A percentile compares a stretch with the other conserved stretches of the same genome.
These are phyloP conservation scores for Nemoura dubitans DNA, from an alignment of 2,888 invertebrate species.

Conservation along the genomic window DNA sequence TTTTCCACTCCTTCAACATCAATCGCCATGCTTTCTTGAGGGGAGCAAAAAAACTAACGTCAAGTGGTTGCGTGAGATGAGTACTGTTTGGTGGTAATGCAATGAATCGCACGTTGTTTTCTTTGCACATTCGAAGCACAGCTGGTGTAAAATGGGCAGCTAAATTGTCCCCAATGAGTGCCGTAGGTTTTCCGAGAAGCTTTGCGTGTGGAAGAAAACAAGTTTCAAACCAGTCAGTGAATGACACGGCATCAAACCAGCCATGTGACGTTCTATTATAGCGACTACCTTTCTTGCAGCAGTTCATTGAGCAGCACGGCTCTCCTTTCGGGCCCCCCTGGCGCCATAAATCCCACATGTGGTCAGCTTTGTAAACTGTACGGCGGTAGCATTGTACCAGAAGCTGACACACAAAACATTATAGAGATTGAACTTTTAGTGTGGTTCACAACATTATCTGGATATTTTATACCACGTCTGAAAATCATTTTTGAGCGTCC, in stretches of 20 bases:
- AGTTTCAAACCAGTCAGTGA: constrained; percentile 56
- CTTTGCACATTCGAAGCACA: constrained; percentile 54
- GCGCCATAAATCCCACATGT: constrained; percentile 53
- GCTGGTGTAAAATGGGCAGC: constrained; percentile 52
- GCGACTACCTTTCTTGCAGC: constrained; percentile 42
- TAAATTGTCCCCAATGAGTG: constrained; percentile 56
- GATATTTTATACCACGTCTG: constrained; percentile 52
- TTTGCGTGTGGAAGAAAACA: constrained; percentile 52
- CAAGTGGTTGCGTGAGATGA: constrained; percentile 53
- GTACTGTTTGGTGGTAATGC: constrained; percentile 54
- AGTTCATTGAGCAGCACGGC: constrained; percentile 29
- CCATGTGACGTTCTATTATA: constrained; percentile 53
- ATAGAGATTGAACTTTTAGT: constrained; percentile 52
- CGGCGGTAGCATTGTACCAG: constrained; percentile 52
- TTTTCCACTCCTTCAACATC: too few species aligned
- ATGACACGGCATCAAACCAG: constrained; percentile 56
- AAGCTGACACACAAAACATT: constrained; percentile 53
- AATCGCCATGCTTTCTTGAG: constrained; percentile 42
- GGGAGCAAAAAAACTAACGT: constrained; percentile 54
- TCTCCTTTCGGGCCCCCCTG: constrained; percentile 52
- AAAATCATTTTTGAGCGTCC: constrained; percentile 51
- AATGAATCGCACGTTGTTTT: constrained; percentile 55
- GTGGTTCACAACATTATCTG: constrained; percentile 52
- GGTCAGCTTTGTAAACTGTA: constrained; percentile 53
- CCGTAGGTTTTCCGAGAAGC: constrained; percentile 51